Conservation (phyloP, 2,888 invertebrate genomes). For the Bruchidius siliquastri region DNA sequence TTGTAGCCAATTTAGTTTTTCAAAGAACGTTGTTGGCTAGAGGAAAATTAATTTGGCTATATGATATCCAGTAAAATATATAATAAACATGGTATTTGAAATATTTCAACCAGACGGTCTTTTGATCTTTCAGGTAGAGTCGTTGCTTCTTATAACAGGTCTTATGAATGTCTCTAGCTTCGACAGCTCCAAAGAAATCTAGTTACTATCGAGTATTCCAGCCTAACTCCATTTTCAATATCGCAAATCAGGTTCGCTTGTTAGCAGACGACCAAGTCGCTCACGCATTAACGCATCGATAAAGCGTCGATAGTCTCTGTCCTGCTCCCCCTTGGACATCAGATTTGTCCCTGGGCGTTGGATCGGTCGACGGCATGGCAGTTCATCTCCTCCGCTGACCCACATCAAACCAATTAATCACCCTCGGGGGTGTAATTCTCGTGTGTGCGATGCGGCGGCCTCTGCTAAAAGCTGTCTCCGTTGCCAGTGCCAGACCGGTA, state of each 20-base stretch:
- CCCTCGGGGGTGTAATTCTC: background rate
- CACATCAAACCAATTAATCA: background rate
- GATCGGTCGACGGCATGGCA: background rate
- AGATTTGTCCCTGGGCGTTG: background rate
- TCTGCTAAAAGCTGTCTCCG: background rate
- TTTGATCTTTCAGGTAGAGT: too few relatives aligned
- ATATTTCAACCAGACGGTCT: too few relatives aligned
- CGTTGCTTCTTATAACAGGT: too few relatives aligned
- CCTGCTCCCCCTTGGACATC: background rate
- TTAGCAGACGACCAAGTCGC: background rate
- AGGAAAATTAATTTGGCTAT: too few relatives aligned
- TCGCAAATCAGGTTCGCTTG: background rate
- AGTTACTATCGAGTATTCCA: too few relatives aligned
- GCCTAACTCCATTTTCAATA: too few relatives aligned
- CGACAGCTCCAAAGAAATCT: too few relatives aligned
- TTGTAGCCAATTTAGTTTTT: too few relatives aligned
- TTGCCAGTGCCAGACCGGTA: background rate
- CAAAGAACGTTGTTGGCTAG: too few relatives aligned
- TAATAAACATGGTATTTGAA: too few relatives aligned
- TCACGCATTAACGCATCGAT: background rate
- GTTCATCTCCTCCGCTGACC: background rate
- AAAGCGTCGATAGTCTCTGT: background rate
- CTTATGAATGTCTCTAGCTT: too few relatives aligned
- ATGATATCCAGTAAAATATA: too few relatives aligned
- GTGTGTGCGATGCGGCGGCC: background rate